phyloP scores from a whole-genome alignment of 2,797 vertebrate genomes.

The Xerus rutilus region DNA sequence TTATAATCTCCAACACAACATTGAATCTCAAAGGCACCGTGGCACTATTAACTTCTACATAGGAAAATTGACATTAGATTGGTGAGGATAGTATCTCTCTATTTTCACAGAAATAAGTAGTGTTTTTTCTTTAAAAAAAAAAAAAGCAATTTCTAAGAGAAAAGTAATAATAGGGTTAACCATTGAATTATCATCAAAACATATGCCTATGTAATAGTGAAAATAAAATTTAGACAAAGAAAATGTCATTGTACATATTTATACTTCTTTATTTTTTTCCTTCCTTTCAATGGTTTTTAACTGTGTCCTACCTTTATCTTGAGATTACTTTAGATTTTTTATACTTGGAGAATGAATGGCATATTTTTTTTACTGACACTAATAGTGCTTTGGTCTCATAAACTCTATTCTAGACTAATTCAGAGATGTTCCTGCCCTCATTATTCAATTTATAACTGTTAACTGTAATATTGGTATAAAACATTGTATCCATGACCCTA shows the following conservation, averaged over 20 bases:
- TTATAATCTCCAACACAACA: not conserved
- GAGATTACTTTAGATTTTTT: not conserved
- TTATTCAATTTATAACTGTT: not conserved
- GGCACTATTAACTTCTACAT: not conserved
- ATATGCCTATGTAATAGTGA: not conserved
- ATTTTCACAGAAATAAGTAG: not conserved
- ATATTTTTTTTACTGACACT: not conserved
- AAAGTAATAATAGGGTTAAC: not conserved
- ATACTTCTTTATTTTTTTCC: not conserved
- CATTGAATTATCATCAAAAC: not conserved
- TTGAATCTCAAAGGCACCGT: not conserved
- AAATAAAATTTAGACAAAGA: constrained; percentile 6
- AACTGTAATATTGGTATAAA: not conserved
- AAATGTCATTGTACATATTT: not conserved
- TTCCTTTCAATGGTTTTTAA: not conserved
- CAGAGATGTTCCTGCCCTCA: not conserved
- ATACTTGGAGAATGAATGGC: not conserved
- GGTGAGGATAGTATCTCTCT: not conserved
- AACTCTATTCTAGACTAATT: not conserved
- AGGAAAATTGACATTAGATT: not conserved
- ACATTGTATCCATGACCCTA: not conserved
- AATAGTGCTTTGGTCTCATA: not conserved
- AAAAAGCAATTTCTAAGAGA: not conserved
- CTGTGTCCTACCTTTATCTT: not conserved
- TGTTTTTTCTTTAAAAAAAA: not conserved